Conservation (phyloP, 1,140 invertebrate genomes). For the Pachypsylla venusta region DNA sequence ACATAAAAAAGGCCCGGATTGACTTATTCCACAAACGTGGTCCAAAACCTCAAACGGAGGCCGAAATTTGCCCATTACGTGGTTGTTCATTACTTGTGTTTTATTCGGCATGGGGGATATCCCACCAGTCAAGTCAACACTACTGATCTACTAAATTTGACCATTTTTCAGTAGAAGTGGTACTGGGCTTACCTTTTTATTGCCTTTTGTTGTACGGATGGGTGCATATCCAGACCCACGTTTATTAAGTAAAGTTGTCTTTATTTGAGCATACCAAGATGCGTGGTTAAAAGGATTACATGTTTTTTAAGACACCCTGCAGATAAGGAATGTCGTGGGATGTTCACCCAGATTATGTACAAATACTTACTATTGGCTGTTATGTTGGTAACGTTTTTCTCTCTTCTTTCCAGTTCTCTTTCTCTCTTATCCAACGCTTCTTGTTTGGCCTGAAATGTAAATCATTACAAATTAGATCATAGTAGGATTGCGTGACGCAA, state of each 20-base stretch:
- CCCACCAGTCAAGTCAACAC: too few species aligned
- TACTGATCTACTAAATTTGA: too few species aligned
- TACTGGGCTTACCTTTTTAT: too few species aligned
- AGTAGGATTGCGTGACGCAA: not conserved
- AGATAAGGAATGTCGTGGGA: not conserved
- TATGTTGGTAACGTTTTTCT: not conserved
- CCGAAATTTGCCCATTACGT: too few species aligned
- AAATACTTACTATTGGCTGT: not conserved
- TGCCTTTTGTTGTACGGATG: too few species aligned
- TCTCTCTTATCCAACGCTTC: constrained; percentile 78
- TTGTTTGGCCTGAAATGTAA: constrained; percentile 43
- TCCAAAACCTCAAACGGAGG: too few species aligned
- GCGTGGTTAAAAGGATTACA: not conserved
- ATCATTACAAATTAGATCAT: constrained; percentile 8
- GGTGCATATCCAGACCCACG: too few species aligned
- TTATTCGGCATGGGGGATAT: too few species aligned
- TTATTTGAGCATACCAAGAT: not conserved
- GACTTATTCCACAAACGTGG: too few species aligned
- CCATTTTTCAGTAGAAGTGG: too few species aligned
- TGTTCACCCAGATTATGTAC: not conserved
- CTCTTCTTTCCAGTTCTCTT: constrained; percentile 61
- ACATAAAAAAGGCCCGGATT: too few species aligned
- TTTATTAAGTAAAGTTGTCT: not conserved
- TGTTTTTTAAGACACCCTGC: not conserved
- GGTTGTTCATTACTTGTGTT: too few species aligned